Conservation (phyloP, 2,797 vertebrate genomes). For the Moxostoma hubbsi region DNA sequence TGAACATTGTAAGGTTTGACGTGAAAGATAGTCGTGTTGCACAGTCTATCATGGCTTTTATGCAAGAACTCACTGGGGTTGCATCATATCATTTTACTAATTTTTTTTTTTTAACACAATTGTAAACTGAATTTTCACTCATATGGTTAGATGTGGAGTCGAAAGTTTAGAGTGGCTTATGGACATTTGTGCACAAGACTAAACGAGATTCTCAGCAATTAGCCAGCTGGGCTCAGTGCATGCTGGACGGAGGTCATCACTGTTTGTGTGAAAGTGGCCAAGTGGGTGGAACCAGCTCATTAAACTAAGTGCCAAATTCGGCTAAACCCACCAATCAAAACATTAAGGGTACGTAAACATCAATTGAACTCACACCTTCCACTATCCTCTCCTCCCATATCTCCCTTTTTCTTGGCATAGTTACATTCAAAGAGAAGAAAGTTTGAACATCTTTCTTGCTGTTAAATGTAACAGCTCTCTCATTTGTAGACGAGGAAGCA, state of each 20-base stretch:
- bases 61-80: too few species aligned
- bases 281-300: conserved; percentile 40
- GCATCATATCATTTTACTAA: too few species aligned
- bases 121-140: background rate
- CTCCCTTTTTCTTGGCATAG: too few species aligned
- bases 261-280: background rate
- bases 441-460: background rate
- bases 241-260: background rate
- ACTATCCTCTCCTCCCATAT: too few species aligned
- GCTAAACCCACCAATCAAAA: conserved; percentile 32
- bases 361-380: background rate
- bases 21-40: too few species aligned
- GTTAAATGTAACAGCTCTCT: background rate
- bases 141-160: background rate
- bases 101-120: too few species aligned
- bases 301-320: conserved; percentile 39
- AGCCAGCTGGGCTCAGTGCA: conserved; percentile 14
- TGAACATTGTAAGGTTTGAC: too few species aligned
- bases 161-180: conserved; percentile 24
- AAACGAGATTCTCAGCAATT: conserved; percentile 7
- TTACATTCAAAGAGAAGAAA: too few species aligned
- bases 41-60: too few species aligned
- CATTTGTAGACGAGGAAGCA: background rate
- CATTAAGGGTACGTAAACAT: conserved; percentile 14
- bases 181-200: conserved; percentile 4